A percentile compares a stretch with the other conserved stretches of the same genome.
Conservation (phyloP, 2,113 vertebrate species). For the Triplophysa tibetana region DNA sequence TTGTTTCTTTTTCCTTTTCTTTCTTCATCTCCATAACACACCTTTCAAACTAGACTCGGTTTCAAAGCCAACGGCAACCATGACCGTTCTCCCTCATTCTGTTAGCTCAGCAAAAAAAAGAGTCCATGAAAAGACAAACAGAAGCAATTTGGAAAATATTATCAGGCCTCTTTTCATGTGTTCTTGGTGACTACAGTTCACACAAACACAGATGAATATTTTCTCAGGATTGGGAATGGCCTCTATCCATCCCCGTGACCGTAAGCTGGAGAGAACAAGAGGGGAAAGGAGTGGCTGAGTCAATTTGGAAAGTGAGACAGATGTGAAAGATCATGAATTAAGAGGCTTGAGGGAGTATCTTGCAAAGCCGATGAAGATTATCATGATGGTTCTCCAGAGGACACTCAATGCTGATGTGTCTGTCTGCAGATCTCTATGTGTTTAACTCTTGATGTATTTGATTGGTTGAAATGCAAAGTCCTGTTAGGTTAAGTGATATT, state of each 20-base stretch:
- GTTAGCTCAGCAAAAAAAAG: constrained; percentile 55
- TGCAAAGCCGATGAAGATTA: constrained; percentile 67
- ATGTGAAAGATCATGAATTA: constrained; percentile 4
- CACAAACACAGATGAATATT: constrained; percentile 69
- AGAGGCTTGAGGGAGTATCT: constrained; percentile 38
- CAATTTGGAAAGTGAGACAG: constrained; percentile 30
- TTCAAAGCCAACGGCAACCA: constrained; percentile 56
- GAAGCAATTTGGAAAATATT: constrained; percentile 71
- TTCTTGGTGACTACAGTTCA: constrained; percentile 60
- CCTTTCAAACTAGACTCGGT: constrained; percentile 43
- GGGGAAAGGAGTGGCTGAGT: constrained; percentile 24
- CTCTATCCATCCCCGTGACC: constrained; percentile 48
- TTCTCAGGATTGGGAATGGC: constrained; percentile 52
- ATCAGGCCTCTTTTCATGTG: constrained; percentile 55
- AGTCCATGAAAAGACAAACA: constrained; percentile 59
- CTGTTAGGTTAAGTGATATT: too few species aligned
- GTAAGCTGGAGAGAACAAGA: constrained; percentile 20
- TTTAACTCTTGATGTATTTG: background rate
- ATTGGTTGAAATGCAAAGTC: background rate
- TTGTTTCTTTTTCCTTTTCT: constrained; percentile 14
- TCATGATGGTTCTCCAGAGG: constrained; percentile 61
- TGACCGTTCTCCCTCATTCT: constrained; percentile 56
- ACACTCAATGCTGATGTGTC: constrained; percentile 54
- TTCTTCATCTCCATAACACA: constrained; percentile 22
- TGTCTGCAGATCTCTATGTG: constrained; percentile 52